Evolutionary conservation across 2,113 vertebrate species (phyloP), one percentile per base, ranked within the genome.

Genomic region (Lucifuga dentata): DNA sequence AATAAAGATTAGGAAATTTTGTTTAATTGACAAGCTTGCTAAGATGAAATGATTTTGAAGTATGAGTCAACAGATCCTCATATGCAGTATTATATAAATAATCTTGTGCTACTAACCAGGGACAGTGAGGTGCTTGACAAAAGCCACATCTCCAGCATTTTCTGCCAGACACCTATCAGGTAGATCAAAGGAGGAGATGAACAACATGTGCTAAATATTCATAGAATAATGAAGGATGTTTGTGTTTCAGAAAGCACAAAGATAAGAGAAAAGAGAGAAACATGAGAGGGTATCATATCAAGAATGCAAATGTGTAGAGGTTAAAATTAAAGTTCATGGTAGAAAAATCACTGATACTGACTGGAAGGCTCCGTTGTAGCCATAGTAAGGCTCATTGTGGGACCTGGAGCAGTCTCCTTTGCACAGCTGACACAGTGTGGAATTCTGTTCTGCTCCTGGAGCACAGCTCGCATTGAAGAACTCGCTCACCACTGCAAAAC

Each of bases 41-140:
- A 36, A 24, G 19, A 5, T 41, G 12, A 5, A 32, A 23, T 16
- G 24, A 62, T 23, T 29, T n/a, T n/a, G n/a, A n/a, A n/a, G n/a
- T 44, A 9, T 40, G 3, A 16, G 26, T 39, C 5, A 29, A 39
- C 26, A 36, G 29, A 32, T 40, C 5, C 57, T 19, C 0, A 17
- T 6, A 15, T 19, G 16, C 12, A n/a, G n/a, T n/a, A n/a, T n/a
- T n/a, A 4, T 45, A 50, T 1, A 9, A 11, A 59, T 56, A 19
- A 21, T 29, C 0, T 4, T 20, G 20, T 51, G 51, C 58, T 41
- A 79, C 86, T 83, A 83, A 99, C 97, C 92, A 67, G 92, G 87
- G 58, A 96, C 90, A 5, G 93, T 94, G 59, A 86, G 67, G 15
- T 98, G 94, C 43, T 95, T 96, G 68, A 97, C 77, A 71, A 98